phyloP scores from a whole-genome alignment of 2,797 vertebrate species.

The Alfaro cultratus region DNA sequence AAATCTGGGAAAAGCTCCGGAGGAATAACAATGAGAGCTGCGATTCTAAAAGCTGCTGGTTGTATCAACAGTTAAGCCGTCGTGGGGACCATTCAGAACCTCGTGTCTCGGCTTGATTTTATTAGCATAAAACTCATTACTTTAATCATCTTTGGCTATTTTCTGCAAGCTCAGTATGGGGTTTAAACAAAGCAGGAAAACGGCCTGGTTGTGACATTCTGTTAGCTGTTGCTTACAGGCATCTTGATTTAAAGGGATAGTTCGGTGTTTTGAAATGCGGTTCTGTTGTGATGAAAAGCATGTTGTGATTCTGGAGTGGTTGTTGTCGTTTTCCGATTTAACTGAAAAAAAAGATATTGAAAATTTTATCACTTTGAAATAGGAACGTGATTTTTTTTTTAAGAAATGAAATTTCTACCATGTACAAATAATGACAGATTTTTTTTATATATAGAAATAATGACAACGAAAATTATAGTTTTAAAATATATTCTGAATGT shows the following conservation, averaged over 20 bases:
- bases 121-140: slow-evolving; percentile 19
- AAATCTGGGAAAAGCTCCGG: slow-evolving; percentile 35
- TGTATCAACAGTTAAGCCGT: neutral
- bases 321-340: neutral
- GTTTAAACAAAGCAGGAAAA: slow-evolving; percentile 14
- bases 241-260: neutral
- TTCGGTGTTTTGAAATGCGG: neutral
- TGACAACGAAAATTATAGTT: too few relatives aligned
- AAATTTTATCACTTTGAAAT: too few relatives aligned
- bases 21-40: slow-evolving; percentile 54
- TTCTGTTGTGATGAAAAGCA: neutral
- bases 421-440: too few relatives aligned
- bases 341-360: too few relatives aligned
- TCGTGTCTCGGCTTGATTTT: slow-evolving; percentile 18
- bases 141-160: slow-evolving; percentile 17
- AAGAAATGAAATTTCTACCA: too few relatives aligned
- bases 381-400: too few relatives aligned
- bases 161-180: neutral
- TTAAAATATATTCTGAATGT: too few relatives aligned
- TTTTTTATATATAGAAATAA: too few relatives aligned
- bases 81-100: neutral
- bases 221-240: neutral
- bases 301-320: neutral
- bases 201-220: neutral
- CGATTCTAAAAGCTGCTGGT: slow-evolving; percentile 16